Conservation (phyloP, 2,113 vertebrate genomes). For the Phainopepla nitens region DNA sequence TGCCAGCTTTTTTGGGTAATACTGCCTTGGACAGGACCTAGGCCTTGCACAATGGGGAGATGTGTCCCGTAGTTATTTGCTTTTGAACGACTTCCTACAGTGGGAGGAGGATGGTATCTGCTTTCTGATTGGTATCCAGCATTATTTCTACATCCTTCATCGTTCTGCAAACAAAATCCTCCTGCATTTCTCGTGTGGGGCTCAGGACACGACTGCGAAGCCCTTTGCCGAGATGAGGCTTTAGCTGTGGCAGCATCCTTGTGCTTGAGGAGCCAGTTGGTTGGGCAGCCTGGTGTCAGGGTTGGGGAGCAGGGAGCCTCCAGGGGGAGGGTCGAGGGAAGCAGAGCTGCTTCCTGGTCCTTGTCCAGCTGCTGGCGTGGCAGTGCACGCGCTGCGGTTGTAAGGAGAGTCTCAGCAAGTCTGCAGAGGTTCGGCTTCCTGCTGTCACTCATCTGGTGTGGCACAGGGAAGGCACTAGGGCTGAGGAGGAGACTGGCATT, state of each 20-base stretch:
- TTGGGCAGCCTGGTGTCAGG: not conserved
- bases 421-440: not conserved
- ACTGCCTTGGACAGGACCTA: not conserved
- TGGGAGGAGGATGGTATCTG: not conserved
- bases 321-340: not conserved
- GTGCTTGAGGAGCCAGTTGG: not conserved
- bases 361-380: not conserved
- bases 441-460: not conserved
- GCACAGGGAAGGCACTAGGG: not conserved
- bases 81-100: not conserved
- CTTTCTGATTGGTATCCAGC: not conserved
- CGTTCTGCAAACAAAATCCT: not conserved
- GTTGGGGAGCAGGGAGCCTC: not conserved
- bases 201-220: not conserved
- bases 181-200: not conserved
- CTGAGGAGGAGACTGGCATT: not conserved
- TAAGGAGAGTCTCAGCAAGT: not conserved
- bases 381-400: accelerated
- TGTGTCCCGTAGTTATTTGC: not conserved
- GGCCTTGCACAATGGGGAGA: not conserved
- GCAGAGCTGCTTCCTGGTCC: not conserved
- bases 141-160: conserved; percentile 28
- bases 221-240: not conserved
- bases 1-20: not conserved
- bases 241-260: not conserved